These are phyloP conservation scores for Nycticorax nycticorax DNA, from an alignment of 2,113 vertebrate genomes.

Conservation along the genomic window DNA sequence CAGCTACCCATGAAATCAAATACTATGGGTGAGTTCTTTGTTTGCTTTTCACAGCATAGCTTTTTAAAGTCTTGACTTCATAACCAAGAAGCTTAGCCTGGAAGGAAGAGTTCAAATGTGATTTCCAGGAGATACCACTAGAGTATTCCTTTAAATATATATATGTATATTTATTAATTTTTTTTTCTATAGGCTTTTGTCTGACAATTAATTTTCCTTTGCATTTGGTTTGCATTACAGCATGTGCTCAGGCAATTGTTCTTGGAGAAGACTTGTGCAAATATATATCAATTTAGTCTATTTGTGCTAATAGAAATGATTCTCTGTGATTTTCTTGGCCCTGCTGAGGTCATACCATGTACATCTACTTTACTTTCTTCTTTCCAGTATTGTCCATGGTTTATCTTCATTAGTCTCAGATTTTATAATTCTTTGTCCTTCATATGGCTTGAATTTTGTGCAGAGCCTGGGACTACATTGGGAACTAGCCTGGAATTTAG, in stretches of 20 bases:
- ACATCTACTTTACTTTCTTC: not conserved
- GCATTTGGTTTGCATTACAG: not conserved
- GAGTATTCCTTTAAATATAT: not conserved
- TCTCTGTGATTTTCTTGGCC: not conserved
- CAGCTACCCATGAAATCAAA: not conserved
- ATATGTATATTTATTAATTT: not conserved
- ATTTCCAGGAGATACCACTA: not conserved
- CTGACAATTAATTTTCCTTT: not conserved
- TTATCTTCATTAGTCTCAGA: not conserved
- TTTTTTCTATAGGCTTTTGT: not conserved
- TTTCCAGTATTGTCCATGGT: not conserved
- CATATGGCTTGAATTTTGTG: slow-evolving; percentile 15
- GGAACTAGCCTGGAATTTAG: not conserved
- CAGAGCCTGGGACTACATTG: not conserved
- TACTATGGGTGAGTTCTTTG: not conserved
- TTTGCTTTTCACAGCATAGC: not conserved
- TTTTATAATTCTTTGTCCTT: not conserved
- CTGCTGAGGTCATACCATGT: not conserved
- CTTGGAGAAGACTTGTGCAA: not conserved
- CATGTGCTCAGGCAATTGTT: not conserved
- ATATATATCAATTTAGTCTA: not conserved
- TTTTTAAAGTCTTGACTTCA: not conserved
- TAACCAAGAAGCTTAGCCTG: not conserved
- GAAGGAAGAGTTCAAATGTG: not conserved
- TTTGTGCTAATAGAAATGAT: not conserved